A percentile compares a stretch with the other conserved stretches of the same genome.
Conservation (phyloP, 2,888 invertebrate species). For the Leptopilina syphax region DNA sequence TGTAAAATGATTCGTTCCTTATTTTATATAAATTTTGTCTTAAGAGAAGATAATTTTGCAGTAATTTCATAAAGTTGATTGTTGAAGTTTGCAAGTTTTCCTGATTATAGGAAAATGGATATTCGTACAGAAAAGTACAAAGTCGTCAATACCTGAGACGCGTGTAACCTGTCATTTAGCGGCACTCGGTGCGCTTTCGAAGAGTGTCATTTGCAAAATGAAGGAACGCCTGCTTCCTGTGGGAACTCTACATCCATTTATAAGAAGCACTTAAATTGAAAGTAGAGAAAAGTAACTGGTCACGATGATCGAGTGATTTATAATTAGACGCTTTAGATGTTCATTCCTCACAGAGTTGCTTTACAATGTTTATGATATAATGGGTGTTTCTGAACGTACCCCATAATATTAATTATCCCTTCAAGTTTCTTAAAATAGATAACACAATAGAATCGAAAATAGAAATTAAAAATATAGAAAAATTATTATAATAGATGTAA, state of each 20-base stretch:
- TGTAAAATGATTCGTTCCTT: too few species aligned
- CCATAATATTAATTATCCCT: too few species aligned
- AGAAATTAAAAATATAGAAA: too few species aligned
- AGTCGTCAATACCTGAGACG: not conserved
- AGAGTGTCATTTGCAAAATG: constrained; percentile 49
- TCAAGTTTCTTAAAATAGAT: too few species aligned
- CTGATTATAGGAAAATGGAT: not conserved
- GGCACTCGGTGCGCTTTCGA: constrained; percentile 19
- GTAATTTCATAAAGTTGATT: too few species aligned
- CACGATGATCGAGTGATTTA: not conserved
- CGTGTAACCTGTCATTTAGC: constrained; percentile 11
- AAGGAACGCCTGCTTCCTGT: constrained; percentile 49
- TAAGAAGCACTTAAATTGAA: not conserved
- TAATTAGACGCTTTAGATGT: constrained; percentile 6
- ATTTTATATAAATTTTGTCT: too few species aligned
- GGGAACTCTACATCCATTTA: constrained; percentile 6
- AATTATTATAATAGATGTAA: too few species aligned
- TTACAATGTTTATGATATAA: not conserved
- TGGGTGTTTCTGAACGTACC: not conserved
- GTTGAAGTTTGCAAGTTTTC: too few species aligned
- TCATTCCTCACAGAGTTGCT: not conserved
- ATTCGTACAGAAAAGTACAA: not conserved
- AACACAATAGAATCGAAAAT: too few species aligned
- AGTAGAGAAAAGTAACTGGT: not conserved
- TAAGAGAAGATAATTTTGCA: too few species aligned